Evolutionary conservation across 2,113 vertebrate genomes (phyloP), one percentile per base, ranked within the genome.

Genomic region (Epinephelus lanceolatus): DNA sequence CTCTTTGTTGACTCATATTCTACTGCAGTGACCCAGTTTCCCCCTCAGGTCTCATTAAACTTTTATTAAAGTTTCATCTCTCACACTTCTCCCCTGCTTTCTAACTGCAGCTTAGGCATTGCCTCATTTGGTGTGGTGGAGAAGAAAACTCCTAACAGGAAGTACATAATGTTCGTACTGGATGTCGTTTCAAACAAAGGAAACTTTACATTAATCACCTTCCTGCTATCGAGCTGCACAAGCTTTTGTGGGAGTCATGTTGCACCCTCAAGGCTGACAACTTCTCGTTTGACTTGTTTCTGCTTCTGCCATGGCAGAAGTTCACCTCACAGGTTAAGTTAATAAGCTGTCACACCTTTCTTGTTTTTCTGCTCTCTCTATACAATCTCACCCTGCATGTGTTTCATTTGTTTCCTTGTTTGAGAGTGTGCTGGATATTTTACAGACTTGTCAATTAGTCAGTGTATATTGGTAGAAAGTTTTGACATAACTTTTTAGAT

Each of bases 11-110:
- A 62, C 19, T 66, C 30, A 4, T 9, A 15, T 49, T 77, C 61
- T 83, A 60, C 83, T 75, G 76, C 83, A 70, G 47, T 80, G 76
- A 56, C 71, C 76, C 77, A 80, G 37, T 75, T 68, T 27, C 7
- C 56, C 56, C 42, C 56, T 57, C 52, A 23, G 69, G 51, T 30
- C 52, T 74, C 57, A 78, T 78, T 84, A 81, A 84, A 88, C 30
- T 71, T 74, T 80, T 17, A 77, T 63, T 30, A 51, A 65, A 47
- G 10, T 27, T 66, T 78, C 18, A 67, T 53, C 25, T 53, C 59
- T 6, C 67, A 19, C 57, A 18, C 27, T n/a, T 23, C 42, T 47
- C 19, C 12, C 0, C 23, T 23, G 17, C 68, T 73, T 21, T 67
- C 55, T 67, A 3, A 49, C 37, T 9, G 3, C 37, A 12, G 73